Percentiles rank a stretch among this genome's conserved stretches.
Evolutionary conservation across 2,888 invertebrate species (phyloP).

Genomic region (Tetropium fuscum): DNA sequence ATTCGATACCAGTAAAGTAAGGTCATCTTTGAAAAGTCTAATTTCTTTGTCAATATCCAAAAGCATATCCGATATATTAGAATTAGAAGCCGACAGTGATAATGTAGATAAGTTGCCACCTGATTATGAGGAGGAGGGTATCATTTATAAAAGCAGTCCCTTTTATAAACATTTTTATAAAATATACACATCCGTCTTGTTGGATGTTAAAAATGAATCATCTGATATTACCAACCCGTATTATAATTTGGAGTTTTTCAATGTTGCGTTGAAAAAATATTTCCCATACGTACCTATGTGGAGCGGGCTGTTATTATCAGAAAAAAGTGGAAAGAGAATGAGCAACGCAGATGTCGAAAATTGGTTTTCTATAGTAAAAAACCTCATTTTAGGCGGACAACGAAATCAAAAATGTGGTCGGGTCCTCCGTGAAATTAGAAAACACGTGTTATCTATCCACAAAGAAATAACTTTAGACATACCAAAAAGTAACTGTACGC

Average conservation of each 20-base stretch:
- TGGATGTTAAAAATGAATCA: background rate
- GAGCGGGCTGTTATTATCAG: conserved; percentile 11
- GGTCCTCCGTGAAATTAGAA: conserved; percentile 8
- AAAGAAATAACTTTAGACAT: conserved; percentile 13
- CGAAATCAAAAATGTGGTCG: conserved; percentile 20
- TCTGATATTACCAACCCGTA: background rate
- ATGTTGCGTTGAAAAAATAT: conserved; percentile 15
- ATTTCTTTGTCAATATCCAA: background rate
- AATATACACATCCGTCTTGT: background rate
- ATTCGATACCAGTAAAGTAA: background rate
- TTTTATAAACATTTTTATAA: conserved; percentile 11
- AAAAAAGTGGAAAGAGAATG: conserved; percentile 1
- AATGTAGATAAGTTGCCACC: background rate
- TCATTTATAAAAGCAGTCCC: conserved; percentile 6
- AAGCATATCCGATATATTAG: background rate
- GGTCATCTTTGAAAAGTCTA: background rate
- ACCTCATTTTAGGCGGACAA: conserved; percentile 2
- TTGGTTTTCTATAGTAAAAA: conserved; percentile 17
- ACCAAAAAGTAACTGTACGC: conserved; percentile 12
- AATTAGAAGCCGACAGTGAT: background rate
- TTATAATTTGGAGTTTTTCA: conserved; percentile 6
- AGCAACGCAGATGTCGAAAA: conserved; percentile 16
- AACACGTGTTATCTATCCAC: conserved; percentile 11
- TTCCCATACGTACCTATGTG: conserved; percentile 15
- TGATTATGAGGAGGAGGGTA: background rate